Conservation (phyloP, 2,797 vertebrate genomes). For the Crenuchus spilurus region DNA sequence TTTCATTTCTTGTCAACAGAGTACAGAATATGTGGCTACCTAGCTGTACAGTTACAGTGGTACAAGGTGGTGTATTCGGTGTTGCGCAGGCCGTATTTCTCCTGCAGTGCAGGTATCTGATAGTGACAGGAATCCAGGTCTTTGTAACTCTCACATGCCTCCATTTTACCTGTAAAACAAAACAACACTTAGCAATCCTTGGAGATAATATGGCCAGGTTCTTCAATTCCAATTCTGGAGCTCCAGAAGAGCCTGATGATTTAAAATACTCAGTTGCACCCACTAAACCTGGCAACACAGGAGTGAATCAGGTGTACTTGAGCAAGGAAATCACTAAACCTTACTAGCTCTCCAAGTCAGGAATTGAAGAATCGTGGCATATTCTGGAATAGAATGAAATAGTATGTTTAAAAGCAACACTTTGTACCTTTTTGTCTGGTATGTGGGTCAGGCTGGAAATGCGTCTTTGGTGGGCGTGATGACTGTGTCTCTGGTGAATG, state of each 20-base stretch:
- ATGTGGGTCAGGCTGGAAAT: neutral
- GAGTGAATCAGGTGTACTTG: too few species aligned
- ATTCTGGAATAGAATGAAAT: neutral
- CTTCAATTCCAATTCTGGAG: too few species aligned
- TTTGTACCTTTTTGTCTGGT: conserved; percentile 37
- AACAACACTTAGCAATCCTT: neutral
- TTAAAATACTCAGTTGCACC: too few species aligned
- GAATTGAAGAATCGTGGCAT: too few species aligned
- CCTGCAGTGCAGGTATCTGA: conserved; percentile 73
- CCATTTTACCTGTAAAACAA: conserved; percentile 51
- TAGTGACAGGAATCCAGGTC: conserved; percentile 74
- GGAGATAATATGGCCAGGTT: too few species aligned
- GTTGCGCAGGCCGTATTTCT: conserved; percentile 79
- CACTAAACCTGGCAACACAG: too few species aligned
- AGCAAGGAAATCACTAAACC: too few species aligned
- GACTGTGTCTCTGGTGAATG: neutral
- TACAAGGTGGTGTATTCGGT: conserved; percentile 69
- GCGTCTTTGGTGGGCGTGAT: neutral
- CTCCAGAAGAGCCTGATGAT: too few species aligned
- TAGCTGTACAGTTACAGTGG: conserved; percentile 84
- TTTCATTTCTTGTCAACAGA: neutral
- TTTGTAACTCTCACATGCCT: conserved; percentile 68
- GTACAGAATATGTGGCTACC: conserved; percentile 63
- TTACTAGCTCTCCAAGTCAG: too few species aligned
- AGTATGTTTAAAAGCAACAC: neutral